Base-by-base conservation (phyloP, 2,113 vertebrate genomes). In the Trematocara nigrifrons region DNA sequence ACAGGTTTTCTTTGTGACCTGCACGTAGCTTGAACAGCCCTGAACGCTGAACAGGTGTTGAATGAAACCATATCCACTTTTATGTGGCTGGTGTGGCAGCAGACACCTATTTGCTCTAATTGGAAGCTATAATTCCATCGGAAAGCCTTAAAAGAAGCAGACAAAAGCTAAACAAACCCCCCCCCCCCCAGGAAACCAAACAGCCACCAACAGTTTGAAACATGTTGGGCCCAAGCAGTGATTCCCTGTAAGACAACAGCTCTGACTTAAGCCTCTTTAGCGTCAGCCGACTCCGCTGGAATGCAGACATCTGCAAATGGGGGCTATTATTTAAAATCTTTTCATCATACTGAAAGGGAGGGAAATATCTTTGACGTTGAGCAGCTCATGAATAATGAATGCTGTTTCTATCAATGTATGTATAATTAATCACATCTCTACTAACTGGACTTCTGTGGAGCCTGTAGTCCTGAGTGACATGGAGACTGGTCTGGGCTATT, bases 321-420 rank as follows among this genome's bases (percentile, higher is more conserved):
- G 79, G 88, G 84, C 94, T 94, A 95, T 95, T 96, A 96, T 96
- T 96, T 95, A 93, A 95, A 95, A 94, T 94, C 91, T 95, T 95
- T 96, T 95, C 94, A 96, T 96, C 94, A 94, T 89, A 31, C 92
- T 95, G 93, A 96, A 95, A 96, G 92, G 93, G 92, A 85, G 88
- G 91, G 88, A 93, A 93, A 92, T 92, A 93, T 91, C 88, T 95
- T 93, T 95, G 94, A 95, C 93, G 91, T 95, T 92, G 94, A 95
- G 90, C 61, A 92, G 89, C 89, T 92, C 89, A 95, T 97, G 93
- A 94, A 96, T 96, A 94, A 96, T 96, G 87, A 95, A 96, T 93
- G 89, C 74, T 80, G 91, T 95, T 96, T 95, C 95, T 96, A 96
- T 96, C 95, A 97, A 95, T 95, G 95, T 95, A 96, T 96, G 96